Evolutionary conservation across 2,888 invertebrate species (phyloP).

Genomic region (Rhaphigaster nebulosa): DNA sequence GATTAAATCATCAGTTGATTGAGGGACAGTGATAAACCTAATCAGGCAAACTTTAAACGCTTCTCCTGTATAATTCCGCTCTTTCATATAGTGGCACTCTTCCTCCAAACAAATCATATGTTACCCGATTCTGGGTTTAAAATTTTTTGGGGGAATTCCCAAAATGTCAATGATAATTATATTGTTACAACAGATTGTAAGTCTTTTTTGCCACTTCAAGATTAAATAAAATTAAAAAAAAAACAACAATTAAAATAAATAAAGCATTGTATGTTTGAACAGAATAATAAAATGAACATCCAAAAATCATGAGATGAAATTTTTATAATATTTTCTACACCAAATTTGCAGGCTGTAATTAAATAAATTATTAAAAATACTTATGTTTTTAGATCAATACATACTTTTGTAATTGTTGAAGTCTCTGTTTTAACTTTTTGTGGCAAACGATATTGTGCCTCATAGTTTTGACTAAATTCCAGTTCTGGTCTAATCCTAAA

Average conservation of each 20-base stretch:
- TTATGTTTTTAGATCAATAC: background rate
- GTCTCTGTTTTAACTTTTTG: slow-evolving; percentile 74
- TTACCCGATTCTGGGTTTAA: too few species aligned
- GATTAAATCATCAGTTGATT: too few species aligned
- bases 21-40: too few species aligned
- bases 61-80: too few species aligned
- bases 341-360: too few species aligned
- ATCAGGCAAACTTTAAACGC: too few species aligned
- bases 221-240: too few species aligned
- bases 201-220: background rate
- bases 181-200: background rate
- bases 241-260: background rate
- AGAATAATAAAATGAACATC: background rate
- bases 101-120: too few species aligned
- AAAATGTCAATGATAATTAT: too few species aligned
- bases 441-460: slow-evolving; percentile 80
- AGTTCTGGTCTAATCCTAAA: slow-evolving; percentile 75
- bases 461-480: slow-evolving; percentile 75
- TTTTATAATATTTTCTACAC: background rate
- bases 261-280: background rate
- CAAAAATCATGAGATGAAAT: background rate
- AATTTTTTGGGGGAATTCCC: too few species aligned
- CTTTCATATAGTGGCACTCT: too few species aligned
- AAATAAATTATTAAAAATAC: too few species aligned
- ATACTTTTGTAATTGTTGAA: slow-evolving; percentile 78